Percentiles rank a stretch among this genome's conserved stretches.
Conservation (phyloP, 2,797 vertebrate species). For the Sebastes variabilis region DNA sequence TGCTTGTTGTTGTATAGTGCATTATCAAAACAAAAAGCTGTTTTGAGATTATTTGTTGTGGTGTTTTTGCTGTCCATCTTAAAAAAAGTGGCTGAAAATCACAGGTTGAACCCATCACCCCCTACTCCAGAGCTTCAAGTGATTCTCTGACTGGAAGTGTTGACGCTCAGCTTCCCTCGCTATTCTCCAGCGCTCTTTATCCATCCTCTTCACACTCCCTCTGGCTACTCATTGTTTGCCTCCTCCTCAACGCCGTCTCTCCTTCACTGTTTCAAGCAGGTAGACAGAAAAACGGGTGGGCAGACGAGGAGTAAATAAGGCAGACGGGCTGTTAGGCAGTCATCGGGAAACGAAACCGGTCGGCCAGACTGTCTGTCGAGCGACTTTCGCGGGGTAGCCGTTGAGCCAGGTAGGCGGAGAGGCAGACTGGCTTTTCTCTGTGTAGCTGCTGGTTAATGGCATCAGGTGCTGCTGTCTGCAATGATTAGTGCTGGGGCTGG, state of each 20-base stretch:
- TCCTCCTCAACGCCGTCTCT: conserved; percentile 2
- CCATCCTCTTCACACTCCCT: conserved; percentile 10
- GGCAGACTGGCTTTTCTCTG: conserved; percentile 44
- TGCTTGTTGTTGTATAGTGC: not conserved
- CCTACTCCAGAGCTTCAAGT: not conserved
- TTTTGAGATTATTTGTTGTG: not conserved
- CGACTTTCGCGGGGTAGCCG: conserved; percentile 12
- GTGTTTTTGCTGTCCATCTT: conserved; percentile 14
- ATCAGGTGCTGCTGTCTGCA: conserved; percentile 82
- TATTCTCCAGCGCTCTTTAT: conserved; percentile 5
- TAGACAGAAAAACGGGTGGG: conserved; percentile 34
- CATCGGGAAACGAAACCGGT: conserved; percentile 21
- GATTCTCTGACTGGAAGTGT: conserved; percentile 15
- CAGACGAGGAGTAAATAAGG: conserved; percentile 47
- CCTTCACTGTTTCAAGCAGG: conserved; percentile 16
- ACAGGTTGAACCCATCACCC: not conserved
- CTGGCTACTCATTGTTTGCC: conserved; percentile 19
- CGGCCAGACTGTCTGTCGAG: conserved; percentile 12
- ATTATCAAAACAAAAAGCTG: conserved; percentile 14
- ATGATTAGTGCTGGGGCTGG: conserved; percentile 76
- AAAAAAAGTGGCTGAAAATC: not conserved
- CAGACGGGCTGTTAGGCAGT: conserved; percentile 34
- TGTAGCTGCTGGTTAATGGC: conserved; percentile 76
- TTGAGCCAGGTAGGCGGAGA: conserved; percentile 51
- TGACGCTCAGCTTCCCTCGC: conserved; percentile 9